phyloP scores from a whole-genome alignment of 2,113 vertebrate genomes.

The Leucopsar rothschildi region DNA sequence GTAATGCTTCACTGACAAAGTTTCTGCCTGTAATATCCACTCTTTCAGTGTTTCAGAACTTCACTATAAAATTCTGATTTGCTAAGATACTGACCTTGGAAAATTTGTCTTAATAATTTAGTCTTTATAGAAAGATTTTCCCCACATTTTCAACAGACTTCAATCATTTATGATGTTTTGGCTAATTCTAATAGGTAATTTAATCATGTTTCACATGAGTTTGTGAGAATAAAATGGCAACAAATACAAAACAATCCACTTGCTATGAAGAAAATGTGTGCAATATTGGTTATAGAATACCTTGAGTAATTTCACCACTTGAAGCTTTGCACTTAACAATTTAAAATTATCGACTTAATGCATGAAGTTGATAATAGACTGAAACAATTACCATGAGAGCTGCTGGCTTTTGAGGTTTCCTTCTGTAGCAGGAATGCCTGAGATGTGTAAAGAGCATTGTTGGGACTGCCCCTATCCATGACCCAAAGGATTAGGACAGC shows the following conservation, averaged over 20 bases:
- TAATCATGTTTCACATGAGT: neutral
- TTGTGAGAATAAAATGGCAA: neutral
- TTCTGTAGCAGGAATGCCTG: neutral
- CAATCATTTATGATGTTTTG: neutral
- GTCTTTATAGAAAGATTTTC: neutral
- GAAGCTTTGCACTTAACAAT: neutral
- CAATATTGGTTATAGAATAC: neutral
- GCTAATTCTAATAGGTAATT: neutral
- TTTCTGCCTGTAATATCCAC: neutral
- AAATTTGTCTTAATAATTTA: neutral
- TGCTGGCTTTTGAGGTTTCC: neutral
- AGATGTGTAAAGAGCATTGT: neutral
- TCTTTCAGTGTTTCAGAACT: neutral
- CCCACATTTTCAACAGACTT: neutral
- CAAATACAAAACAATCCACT: neutral
- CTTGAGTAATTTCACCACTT: neutral
- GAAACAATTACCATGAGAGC: neutral
- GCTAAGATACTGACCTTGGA: neutral
- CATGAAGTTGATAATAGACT: neutral
- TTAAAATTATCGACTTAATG: neutral
- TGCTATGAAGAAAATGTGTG: neutral
- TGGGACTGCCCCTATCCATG: neutral
- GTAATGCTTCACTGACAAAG: neutral
- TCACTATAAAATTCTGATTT: neutral
- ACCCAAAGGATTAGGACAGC: neutral